Conservation (phyloP, 2,113 vertebrate species). For the Sula dactylatra region DNA sequence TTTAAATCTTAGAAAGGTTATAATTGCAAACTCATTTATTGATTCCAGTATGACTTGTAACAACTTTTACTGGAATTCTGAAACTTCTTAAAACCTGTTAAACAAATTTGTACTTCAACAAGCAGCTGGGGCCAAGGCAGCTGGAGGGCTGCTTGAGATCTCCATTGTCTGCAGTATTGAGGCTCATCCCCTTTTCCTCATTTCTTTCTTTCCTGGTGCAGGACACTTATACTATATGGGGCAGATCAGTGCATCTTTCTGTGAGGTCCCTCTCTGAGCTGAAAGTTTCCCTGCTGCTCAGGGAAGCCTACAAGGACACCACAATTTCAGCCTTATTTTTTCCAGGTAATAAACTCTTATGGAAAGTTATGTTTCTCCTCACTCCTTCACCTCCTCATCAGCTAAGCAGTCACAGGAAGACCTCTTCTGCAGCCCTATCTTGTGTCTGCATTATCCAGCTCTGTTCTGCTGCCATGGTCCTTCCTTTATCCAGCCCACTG, state of each 20-base stretch:
- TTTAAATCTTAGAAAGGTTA: not conserved
- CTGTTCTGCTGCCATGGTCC: not conserved
- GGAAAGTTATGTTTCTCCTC: not conserved
- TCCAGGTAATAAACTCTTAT: not conserved
- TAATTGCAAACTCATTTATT: not conserved
- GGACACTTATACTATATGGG: not conserved
- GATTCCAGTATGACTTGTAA: not conserved
- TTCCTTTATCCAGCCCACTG: not conserved
- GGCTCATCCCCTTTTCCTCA: not conserved
- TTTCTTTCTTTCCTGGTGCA: not conserved
- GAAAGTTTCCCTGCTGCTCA: not conserved
- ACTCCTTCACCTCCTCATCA: not conserved
- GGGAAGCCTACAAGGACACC: not conserved
- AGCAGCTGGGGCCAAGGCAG: not conserved
- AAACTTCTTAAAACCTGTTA: not conserved
- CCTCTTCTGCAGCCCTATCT: not conserved
- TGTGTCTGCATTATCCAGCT: not conserved
- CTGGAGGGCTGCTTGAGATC: not conserved
- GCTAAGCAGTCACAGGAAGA: not conserved
- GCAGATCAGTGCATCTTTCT: not conserved
- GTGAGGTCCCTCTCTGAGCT: not conserved
- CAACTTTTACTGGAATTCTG: not conserved
- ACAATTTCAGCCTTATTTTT: not conserved
- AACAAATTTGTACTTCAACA: not conserved
- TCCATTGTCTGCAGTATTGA: not conserved